Percentiles rank a stretch among this genome's conserved stretches.
phyloP scores from a whole-genome alignment of 1,140 invertebrate species.

The Diorhabda sublineata region DNA sequence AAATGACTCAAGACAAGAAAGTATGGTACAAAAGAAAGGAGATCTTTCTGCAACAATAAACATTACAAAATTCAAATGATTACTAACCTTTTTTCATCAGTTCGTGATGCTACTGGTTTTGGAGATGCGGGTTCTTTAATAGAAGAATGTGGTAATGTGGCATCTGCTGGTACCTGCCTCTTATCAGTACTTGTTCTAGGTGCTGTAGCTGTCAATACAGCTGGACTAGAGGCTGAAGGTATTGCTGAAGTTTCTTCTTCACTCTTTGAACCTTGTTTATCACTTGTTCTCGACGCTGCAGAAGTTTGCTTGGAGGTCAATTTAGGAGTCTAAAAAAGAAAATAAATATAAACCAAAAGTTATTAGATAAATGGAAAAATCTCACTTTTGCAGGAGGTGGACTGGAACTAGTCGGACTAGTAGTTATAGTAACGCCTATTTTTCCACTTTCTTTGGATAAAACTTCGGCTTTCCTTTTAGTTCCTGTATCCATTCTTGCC shows the following conservation, averaged over 20 bases:
- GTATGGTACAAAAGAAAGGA: too few species aligned
- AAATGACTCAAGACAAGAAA: too few species aligned
- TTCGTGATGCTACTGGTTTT: constrained; percentile 42
- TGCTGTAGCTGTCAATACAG: constrained; percentile 51
- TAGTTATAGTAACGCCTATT: constrained; percentile 83
- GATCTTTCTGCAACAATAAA: too few species aligned
- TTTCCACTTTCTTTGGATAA: constrained; percentile 80
- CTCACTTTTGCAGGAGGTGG: constrained; percentile 54
- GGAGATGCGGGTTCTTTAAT: constrained; percentile 46
- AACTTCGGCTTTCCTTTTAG: constrained; percentile 80
- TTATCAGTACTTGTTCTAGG: constrained; percentile 44
- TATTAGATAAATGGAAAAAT: not conserved
- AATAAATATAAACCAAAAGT: not conserved
- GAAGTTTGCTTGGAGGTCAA: constrained; percentile 44
- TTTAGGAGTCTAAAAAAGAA: constrained; percentile 23
- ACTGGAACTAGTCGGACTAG: constrained; percentile 58
- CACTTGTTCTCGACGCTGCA: constrained; percentile 33
- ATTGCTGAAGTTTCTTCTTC: constrained; percentile 37
- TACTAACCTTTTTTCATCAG: constrained; percentile 30
- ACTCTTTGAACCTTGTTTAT: constrained; percentile 31
- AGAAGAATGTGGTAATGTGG: constrained; percentile 45
- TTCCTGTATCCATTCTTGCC: constrained; percentile 50
- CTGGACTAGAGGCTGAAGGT: constrained; percentile 50
- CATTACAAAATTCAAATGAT: too few species aligned
- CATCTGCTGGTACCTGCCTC: constrained; percentile 37